Percentiles rank a stretch among this genome's conserved stretches.
Evolutionary conservation across 2,797 vertebrate species (phyloP).

Genomic region (Liasis olivaceus): DNA sequence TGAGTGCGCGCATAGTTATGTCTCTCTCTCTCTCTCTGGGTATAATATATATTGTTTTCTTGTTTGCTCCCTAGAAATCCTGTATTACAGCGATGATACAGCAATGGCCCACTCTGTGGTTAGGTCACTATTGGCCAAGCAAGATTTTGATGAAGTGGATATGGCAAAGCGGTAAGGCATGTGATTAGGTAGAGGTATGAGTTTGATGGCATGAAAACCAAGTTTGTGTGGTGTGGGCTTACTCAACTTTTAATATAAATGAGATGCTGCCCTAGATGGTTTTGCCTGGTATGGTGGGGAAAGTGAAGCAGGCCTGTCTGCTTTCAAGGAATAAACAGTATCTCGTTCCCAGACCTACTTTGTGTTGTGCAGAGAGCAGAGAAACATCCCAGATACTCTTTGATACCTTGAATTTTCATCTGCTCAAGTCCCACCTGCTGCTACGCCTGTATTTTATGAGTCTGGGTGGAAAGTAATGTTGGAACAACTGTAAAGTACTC

Average conservation of each 20-base stretch:
- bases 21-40: background rate
- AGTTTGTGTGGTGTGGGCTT: background rate
- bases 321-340: background rate
- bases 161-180: constrained; percentile 88
- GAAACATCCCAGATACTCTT: background rate
- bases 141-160: constrained; percentile 89
- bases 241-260: background rate
- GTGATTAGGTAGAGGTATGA: background rate
- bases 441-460: background rate
- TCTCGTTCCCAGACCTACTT: background rate
- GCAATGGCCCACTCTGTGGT: constrained; percentile 93
- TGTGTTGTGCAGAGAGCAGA: background rate
- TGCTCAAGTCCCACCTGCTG: too few species aligned
- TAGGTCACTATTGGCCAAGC: constrained; percentile 87
- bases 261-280: background rate
- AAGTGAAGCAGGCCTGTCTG: background rate
- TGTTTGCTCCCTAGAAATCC: constrained; percentile 72
- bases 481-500: background rate
- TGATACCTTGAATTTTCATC: background rate
- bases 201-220: background rate
- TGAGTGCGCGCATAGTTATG: background rate
- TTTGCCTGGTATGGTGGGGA: background rate
- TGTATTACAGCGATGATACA: constrained; percentile 94
- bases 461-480: background rate
- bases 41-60: constrained; percentile 22